Evolutionary conservation across 2,113 vertebrate genomes (phyloP), one percentile per base, ranked within the genome.

Genomic region (Pomatostomus ruficeps): DNA sequence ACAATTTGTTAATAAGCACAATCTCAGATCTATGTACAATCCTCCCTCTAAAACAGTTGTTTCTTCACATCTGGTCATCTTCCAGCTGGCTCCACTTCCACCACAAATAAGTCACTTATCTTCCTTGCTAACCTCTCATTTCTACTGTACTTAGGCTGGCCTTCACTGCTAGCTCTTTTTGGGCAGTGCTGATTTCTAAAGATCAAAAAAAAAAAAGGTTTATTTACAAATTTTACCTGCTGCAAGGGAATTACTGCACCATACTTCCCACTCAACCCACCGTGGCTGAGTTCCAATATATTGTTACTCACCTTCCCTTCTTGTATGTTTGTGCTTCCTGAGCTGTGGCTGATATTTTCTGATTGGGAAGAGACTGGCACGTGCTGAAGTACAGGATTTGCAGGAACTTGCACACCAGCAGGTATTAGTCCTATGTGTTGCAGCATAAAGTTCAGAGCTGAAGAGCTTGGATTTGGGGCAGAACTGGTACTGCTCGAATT

Each of bases 401-500:
- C 33, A 54, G 97, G 90, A 54, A 97, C 90, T 93, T 98, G 98
- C 87, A 97, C 55, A 11, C 95, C 91, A 36, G 97, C 85, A 15
- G 98, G 98, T 76, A 99, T 98, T 25, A 99, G 98, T 72, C 99
- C 98, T 75, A 99, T 66, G 49, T 99, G 99, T 75, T 99, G 99
- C 85, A 99, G 96, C 14, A 99, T 99, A 89, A 99, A 99, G 98
- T 99, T 99, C 59, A 99, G 95, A 96, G 99, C 97, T 59, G 99
- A 98, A 3, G 99, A 98, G 78, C 98, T 98, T 13, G 98, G 98
- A 75, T 97, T 98, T 81, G 94, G 98, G 67, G 97, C 51, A 29
- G 97, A 95, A 25, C 90, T 31, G 9, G 85, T 22, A 23, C 96
- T 98, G 85, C 97, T 90, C 1, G 98, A 97, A 19, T 48, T 13